Conservation (phyloP, 1,140 invertebrate genomes). For the Drosophila sulfurigaster region DNA sequence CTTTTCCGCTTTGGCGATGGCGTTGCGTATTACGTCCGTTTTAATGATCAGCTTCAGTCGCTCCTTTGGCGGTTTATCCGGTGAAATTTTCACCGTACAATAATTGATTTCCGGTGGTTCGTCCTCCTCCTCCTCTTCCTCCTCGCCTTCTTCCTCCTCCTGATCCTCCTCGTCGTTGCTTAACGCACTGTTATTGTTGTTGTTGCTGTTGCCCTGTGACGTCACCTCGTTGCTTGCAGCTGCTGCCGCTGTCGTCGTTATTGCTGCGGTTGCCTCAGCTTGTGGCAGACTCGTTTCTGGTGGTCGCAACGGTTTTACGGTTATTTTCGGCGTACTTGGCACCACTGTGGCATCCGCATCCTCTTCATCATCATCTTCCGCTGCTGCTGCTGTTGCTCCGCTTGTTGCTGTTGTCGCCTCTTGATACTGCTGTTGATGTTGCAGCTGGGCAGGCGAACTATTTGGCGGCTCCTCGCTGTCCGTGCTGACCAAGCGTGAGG, state of each 20-base stretch:
- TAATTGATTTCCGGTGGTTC: constrained; percentile 84
- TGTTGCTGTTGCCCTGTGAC: neutral
- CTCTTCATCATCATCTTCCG: constrained; percentile 8
- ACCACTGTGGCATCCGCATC: constrained; percentile 42
- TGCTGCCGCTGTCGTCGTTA: neutral
- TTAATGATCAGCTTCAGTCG: constrained; percentile 82
- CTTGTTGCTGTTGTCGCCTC: no score
- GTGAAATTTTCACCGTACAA: constrained; percentile 85
- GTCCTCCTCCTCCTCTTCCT: constrained; percentile 74
- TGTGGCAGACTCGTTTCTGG: constrained; percentile 37
- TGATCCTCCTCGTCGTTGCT: constrained; percentile 4
- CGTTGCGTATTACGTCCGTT: constrained; percentile 82
- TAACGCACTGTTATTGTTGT: neutral
- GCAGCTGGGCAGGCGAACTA: constrained; percentile 61
- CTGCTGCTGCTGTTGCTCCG: no score
- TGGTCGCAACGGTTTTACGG: constrained; percentile 69
- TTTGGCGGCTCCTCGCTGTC: constrained; percentile 86
- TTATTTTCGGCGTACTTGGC: constrained; percentile 78
- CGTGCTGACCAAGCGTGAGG: constrained; percentile 87
- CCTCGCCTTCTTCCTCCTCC: constrained; percentile 67
- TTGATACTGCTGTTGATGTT: constrained; percentile 38
- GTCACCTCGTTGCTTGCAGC: neutral
- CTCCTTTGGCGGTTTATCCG: constrained; percentile 85
- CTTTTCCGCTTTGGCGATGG: constrained; percentile 81
- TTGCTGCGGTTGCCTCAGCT: constrained; percentile 3